Evolutionary conservation across 2,888 invertebrate genomes (phyloP).

Genomic region (Cosmia trapezina): DNA sequence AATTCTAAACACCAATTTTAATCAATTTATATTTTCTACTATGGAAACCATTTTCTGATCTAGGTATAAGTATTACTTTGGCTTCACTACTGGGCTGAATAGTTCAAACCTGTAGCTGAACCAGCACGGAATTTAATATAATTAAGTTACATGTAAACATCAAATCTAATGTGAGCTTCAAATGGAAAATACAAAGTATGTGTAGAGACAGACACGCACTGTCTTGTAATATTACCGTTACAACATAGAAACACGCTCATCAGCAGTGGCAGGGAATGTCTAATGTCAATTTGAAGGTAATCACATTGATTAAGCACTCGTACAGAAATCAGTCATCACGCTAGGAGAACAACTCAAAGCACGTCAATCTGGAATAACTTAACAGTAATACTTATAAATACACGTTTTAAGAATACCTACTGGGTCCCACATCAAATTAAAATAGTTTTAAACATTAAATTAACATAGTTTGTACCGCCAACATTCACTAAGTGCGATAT

Average conservation of each 20-base stretch:
- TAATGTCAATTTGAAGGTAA: conserved; percentile 70
- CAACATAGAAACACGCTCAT: conserved; percentile 47
- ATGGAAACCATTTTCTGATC: conserved; percentile 45
- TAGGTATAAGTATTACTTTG: conserved; percentile 57
- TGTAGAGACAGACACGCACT: conserved; percentile 31
- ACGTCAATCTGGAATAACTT: conserved; percentile 87
- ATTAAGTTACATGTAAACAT: conserved; percentile 35
- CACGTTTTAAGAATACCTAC: conserved; percentile 84
- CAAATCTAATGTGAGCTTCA: conserved; percentile 44
- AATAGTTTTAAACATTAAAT: conserved; percentile 77
- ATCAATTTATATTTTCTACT: conserved; percentile 45
- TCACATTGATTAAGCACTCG: conserved; percentile 68
- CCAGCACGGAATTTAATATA: conserved; percentile 35
- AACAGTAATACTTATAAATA: conserved; percentile 87
- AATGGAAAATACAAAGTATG: conserved; percentile 33
- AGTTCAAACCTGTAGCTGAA: conserved; percentile 35
- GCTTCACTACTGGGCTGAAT: conserved; percentile 58
- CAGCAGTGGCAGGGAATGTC: conserved; percentile 78
- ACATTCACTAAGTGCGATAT: conserved; percentile 85
- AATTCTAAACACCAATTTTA: conserved; percentile 62
- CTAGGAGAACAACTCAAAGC: conserved; percentile 79
- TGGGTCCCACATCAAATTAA: conserved; percentile 86
- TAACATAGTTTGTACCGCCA: conserved; percentile 84
- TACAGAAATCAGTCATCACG: conserved; percentile 68
- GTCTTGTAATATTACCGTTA: conserved; percentile 27